Conservation (phyloP, 2,888 invertebrate genomes). For the Dromius quadrimaculatus region DNA sequence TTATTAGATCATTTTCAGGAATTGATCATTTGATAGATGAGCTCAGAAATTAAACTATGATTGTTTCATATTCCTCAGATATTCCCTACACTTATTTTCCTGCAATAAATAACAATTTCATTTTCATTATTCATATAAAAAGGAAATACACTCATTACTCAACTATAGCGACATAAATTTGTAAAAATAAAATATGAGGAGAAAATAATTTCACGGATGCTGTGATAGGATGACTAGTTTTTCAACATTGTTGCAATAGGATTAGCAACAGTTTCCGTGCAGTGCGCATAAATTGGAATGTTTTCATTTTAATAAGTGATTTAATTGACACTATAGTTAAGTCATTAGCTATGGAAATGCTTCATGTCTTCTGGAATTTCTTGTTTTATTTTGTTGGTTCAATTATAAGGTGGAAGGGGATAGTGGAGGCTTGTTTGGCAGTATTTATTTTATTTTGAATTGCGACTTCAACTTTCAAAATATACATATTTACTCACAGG, state of each 20-base stretch:
- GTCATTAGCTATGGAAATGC: neutral
- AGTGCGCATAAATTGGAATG: neutral
- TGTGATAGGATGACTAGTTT: neutral
- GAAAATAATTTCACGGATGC: neutral
- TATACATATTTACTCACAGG: too few relatives aligned
- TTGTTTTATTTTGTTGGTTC: too few relatives aligned
- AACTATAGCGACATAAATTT: neutral
- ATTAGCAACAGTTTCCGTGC: neutral
- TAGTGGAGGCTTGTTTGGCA: too few relatives aligned
- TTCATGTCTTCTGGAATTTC: too few relatives aligned
- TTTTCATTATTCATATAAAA: conserved; percentile 3
- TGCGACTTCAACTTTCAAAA: too few relatives aligned
- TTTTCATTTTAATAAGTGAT: neutral
- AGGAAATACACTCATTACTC: conserved; percentile 1
- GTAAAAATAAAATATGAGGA: neutral
- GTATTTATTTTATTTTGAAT: too few relatives aligned
- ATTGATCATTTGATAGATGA: too few relatives aligned
- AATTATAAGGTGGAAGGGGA: too few relatives aligned
- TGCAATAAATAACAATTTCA: neutral
- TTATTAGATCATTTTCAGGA: too few relatives aligned
- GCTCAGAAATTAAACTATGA: too few relatives aligned
- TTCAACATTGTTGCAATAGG: neutral
- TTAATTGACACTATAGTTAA: neutral
- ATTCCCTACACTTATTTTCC: too few relatives aligned
- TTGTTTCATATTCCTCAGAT: too few relatives aligned